A percentile compares a stretch with the other conserved stretches of the same genome.
These are phyloP conservation scores for Atrichornis clamosus DNA, from an alignment of 2,113 vertebrate species.

Conservation along the genomic window DNA sequence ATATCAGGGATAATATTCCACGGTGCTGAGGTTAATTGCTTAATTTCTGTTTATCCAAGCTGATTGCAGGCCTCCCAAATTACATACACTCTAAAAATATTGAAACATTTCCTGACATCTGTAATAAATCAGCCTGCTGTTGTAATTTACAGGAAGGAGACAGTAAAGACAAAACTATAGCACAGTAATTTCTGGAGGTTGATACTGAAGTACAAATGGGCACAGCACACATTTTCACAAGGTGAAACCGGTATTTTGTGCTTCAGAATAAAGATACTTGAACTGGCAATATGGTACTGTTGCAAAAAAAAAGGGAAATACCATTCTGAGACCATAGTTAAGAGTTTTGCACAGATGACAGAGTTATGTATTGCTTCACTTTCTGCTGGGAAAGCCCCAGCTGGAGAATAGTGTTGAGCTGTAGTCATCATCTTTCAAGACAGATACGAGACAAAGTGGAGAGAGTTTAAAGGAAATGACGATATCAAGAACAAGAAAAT, in stretches of 20 bases:
- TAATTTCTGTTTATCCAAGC: conserved; percentile 9
- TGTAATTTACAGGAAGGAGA: neutral
- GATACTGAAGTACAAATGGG: neutral
- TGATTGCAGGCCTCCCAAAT: conserved; percentile 5
- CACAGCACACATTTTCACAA: neutral
- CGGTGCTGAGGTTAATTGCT: neutral
- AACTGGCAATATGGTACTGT: neutral
- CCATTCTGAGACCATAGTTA: neutral
- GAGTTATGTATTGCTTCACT: neutral
- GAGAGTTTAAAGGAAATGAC: neutral
- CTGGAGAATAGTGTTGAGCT: neutral
- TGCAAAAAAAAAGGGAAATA: neutral
- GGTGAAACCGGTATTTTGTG: neutral
- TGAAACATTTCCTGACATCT: neutral
- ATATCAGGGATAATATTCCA: neutral
- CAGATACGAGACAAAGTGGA: neutral
- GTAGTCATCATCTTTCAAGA: neutral
- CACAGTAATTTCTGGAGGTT: neutral
- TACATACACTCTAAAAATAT: neutral
- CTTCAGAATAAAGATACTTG: neutral
- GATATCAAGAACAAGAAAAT: neutral
- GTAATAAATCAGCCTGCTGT: neutral
- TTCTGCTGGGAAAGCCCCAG: neutral
- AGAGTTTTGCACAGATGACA: neutral
- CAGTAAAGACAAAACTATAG: neutral